Percentiles rank a stretch among this genome's conserved stretches.
Conservation (phyloP, 2,113 vertebrate species). For the Calonectris borealis region DNA sequence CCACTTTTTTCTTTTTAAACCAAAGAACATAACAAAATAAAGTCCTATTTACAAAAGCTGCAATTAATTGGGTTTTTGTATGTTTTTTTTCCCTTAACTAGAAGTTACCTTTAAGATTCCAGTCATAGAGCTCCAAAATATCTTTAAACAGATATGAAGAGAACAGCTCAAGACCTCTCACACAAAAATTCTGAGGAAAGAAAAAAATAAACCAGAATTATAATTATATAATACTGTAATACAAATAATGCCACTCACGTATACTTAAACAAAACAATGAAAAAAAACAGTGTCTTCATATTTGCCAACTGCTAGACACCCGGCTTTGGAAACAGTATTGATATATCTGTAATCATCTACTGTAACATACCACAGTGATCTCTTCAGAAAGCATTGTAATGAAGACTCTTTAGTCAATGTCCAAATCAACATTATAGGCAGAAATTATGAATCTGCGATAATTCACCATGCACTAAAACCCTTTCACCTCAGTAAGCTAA, state of each 20-base stretch:
- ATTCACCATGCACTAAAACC: neutral
- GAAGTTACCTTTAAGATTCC: slow-evolving; percentile 92
- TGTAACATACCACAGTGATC: neutral
- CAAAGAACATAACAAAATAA: neutral
- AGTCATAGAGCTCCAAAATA: slow-evolving; percentile 96
- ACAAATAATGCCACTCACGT: neutral
- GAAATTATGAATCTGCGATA: neutral
- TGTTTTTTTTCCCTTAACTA: neutral
- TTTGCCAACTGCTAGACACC: neutral
- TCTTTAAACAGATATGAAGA: slow-evolving; percentile 93
- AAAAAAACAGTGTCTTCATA: neutral
- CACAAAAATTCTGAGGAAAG: slow-evolving; percentile 90
- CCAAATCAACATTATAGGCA: neutral
- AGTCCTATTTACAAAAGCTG: neutral
- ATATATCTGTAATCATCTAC: neutral
- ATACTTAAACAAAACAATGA: neutral
- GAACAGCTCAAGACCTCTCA: slow-evolving; percentile 93
- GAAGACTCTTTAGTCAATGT: neutral
- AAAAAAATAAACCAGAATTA: slow-evolving; percentile 14
- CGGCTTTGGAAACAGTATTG: neutral
- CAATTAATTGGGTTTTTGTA: neutral
- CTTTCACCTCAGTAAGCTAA: slow-evolving; percentile 5
- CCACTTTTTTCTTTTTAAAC: neutral
- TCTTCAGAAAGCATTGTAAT: neutral
- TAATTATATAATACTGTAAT: neutral